Base-by-base conservation (phyloP, 2,888 invertebrate genomes). In the Phalera bucephala region DNA sequence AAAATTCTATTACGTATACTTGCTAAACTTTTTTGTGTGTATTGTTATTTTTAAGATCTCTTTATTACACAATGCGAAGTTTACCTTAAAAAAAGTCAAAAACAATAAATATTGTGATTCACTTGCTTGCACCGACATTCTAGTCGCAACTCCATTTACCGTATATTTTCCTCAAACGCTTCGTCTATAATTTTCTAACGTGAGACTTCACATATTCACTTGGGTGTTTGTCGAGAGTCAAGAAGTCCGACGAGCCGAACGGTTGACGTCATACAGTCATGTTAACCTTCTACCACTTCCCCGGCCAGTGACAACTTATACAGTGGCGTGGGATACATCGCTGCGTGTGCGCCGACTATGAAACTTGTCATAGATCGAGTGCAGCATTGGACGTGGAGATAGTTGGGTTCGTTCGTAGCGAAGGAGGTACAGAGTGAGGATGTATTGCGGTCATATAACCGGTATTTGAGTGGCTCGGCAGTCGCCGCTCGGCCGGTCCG, bases 361-460 rank as follows among this genome's bases (percentile, higher is more conserved):
- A 42, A 31, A 38, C 23, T 41, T 40, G 41, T 44, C 39, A 19
- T 45, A 36, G 36, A 61, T 50, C 55, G 22, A 36, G 60, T 51
- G 64, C 55, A 60, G 83, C 73, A 63, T 66, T 86, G 86, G 72
- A 79, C 47, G 45, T 33, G 40, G 53, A 58, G 36, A 50, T 55
- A 51, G 49, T 51, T 54, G 58, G 45, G 50, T 50, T 46, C 45
- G 52, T 44, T 58, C 57, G 63, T 49, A 58, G 57, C 52, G 56
- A 60, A 57, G 64, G 53, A 63, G 65, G 58, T 64, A 55, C 65
- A 56, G 50, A 69, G 74, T 78, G 69, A 70, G 72, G 82, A 81
- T 72, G 76, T 83, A 86, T 85, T 85, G 86, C 86, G 87, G 88
- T 86, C 86, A 85, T 81, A 87, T 87, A 89, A 89, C 88, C 87